Percentiles rank a stretch among this genome's conserved stretches.
phyloP scores from a whole-genome alignment of 2,113 vertebrate genomes.

The Dolichallabes microphthalmus region DNA sequence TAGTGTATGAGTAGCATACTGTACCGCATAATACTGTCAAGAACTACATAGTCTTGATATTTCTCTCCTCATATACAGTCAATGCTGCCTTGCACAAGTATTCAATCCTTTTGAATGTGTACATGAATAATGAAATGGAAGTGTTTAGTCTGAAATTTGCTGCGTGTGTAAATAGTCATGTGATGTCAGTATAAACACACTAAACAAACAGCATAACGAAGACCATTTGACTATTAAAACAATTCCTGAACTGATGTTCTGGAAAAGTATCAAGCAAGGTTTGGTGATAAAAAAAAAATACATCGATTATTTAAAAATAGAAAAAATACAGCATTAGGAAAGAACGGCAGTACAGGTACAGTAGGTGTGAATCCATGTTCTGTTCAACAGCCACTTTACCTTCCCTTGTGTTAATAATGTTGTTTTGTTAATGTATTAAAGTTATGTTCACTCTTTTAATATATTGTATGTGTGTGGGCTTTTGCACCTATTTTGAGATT shows the following conservation, averaged over 20 bases:
- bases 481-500: neutral
- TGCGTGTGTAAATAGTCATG: neutral
- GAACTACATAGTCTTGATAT: neutral
- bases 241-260: neutral
- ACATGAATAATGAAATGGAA: neutral
- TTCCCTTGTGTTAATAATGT: neutral
- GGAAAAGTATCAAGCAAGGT: neutral
- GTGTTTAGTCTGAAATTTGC: neutral
- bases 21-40: too few species aligned
- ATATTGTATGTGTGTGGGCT: neutral
- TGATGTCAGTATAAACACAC: neutral
- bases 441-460: neutral
- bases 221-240: neutral
- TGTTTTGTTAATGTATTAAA: neutral
- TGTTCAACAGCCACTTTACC: neutral
- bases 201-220: neutral
- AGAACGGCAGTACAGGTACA: neutral
- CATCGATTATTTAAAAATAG: neutral
- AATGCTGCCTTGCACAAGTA: neutral
- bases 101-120: neutral
- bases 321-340: neutral
- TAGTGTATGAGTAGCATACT: too few species aligned
- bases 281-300: neutral
- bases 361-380: neutral
- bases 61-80: neutral